Base-by-base conservation (phyloP, 2,888 invertebrate species). In the Hartigia nigra region DNA sequence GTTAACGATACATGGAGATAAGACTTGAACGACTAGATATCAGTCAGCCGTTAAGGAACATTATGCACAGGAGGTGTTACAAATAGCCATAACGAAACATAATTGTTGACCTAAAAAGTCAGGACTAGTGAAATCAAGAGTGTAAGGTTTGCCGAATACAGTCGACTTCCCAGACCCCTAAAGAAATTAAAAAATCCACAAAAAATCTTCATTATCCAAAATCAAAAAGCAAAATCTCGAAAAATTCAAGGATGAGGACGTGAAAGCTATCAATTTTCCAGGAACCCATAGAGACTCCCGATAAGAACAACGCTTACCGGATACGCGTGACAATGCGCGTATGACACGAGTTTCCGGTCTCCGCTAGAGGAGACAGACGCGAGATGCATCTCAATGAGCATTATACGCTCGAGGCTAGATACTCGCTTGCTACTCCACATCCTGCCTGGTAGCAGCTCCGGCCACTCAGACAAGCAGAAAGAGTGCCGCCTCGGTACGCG, bases 341-440 rank as follows among this genome's bases (percentile, higher is more conserved):
- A 87, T 90, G 90, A 90, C 89, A 88, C 87, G 87, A 87, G 87
- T 87, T 91, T 91, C 91, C 91, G 90, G 90, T 86, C 86, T 84
- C 83, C 84, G 76, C 77, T 84, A 83, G 86, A 86, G 23, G 86
- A 87, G 86, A 83, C 84, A 81, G 78, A 86, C 90, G 87, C 88
- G 91, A 90, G 90, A 90, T 88, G 91, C 91, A 91, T 91, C 90
- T 84, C 89, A 90, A 91, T 91, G 91, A 91, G 88, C 72, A 72
- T 81, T 79, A 23, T 23, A 81, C 80, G 77, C 79, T 79, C 77
- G 80, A 70, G 75, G 79, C 77, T 72, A 69, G 78, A 70, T 37
- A 74, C 74, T 70, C 77, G 74, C 75, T 80, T 70, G 78, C 82
- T 82, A 76, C 82, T 81, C 80, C 81, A 80, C 82, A 79, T 80